Conservation (phyloP, 2,113 vertebrate species). For the Aldabrachelys gigantea region DNA sequence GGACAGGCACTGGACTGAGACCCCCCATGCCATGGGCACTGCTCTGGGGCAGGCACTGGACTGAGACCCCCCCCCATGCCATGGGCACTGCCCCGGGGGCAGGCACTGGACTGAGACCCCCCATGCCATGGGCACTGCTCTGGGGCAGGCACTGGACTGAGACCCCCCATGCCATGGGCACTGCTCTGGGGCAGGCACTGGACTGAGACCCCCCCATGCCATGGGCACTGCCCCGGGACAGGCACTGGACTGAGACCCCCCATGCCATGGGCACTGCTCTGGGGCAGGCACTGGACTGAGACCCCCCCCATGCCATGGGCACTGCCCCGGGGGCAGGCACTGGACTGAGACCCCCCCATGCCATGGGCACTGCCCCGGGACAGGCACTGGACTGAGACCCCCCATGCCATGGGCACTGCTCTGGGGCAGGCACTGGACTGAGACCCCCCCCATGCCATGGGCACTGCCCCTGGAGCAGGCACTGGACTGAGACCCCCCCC, state of each 20-base stretch:
- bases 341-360: background rate
- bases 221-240: background rate
- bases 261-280: background rate
- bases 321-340: too few species aligned
- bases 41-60: too few species aligned
- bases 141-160: background rate
- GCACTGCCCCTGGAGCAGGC: too few species aligned
- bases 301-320: background rate
- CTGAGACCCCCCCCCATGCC: too few species aligned
- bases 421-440: background rate
- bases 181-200: fast-evolving
- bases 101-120: too few species aligned
- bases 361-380: too few species aligned
- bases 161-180: background rate
- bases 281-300: background rate
- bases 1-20: too few species aligned
- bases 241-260: background rate
- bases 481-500: background rate
- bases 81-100: too few species aligned
- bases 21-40: too few species aligned
- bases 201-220: too few species aligned
- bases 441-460: background rate
- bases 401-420: background rate
- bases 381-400: too few species aligned
- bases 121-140: too few species aligned